A percentile compares a stretch with the other conserved stretches of the same genome.
These are phyloP conservation scores for Drosophila koepferae DNA, from an alignment of 2,888 invertebrate species.

Conservation along the genomic window DNA sequence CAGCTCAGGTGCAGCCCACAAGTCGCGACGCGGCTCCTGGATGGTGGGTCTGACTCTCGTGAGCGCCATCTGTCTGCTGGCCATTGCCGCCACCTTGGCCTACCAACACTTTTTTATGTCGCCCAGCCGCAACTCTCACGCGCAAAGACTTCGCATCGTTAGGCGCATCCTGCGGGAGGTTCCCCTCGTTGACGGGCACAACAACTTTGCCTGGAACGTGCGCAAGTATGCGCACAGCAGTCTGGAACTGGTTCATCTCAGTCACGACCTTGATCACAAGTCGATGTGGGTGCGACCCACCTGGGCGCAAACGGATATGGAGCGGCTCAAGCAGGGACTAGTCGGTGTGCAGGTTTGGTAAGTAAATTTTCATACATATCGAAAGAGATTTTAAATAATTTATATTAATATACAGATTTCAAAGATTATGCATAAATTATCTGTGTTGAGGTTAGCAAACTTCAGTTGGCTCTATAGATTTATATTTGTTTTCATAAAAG, in stretches of 20 bases:
- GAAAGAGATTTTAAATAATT: neutral
- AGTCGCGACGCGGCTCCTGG: slow-evolving; percentile 81
- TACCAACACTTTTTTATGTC: slow-evolving; percentile 84
- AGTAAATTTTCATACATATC: slow-evolving; percentile 44
- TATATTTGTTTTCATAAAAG: too few relatives aligned
- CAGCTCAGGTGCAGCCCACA: slow-evolving; percentile 53
- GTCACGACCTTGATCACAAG: slow-evolving; percentile 82
- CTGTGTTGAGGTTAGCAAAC: too few relatives aligned
- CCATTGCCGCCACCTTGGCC: slow-evolving; percentile 82
- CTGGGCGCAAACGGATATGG: slow-evolving; percentile 97
- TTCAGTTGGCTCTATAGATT: too few relatives aligned
- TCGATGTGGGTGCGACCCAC: slow-evolving; percentile 94
- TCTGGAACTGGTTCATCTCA: slow-evolving; percentile 86
- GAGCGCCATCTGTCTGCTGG: slow-evolving; percentile 81
- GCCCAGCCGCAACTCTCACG: slow-evolving; percentile 85
- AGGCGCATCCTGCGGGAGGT: slow-evolving; percentile 84
- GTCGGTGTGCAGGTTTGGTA: slow-evolving; percentile 96
- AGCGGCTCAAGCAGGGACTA: slow-evolving; percentile 92
- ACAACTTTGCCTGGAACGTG: slow-evolving; percentile 95
- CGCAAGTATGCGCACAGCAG: slow-evolving; percentile 94
- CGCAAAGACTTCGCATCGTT: slow-evolving; percentile 85
- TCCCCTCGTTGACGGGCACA: slow-evolving; percentile 89
- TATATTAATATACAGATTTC: too few relatives aligned
- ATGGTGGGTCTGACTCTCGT: slow-evolving; percentile 83
- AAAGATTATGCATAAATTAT: too few relatives aligned